Evolutionary conservation across 2,797 vertebrate genomes (phyloP).

Genomic region (Poecilia velifera): DNA sequence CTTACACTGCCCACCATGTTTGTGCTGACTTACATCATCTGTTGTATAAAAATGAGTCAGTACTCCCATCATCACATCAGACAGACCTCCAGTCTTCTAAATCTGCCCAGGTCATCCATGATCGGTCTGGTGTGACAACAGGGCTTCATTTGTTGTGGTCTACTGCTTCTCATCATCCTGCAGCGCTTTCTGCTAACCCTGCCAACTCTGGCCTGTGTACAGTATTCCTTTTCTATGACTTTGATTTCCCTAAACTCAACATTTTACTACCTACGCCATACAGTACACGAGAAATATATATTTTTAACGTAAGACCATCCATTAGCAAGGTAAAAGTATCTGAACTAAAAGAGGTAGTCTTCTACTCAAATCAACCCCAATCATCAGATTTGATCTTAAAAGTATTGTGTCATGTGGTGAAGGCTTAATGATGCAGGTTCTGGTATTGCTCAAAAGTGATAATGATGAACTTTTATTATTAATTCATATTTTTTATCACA

Average conservation of each 20-base stretch:
- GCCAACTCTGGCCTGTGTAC: not conserved
- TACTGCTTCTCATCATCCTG: not conserved
- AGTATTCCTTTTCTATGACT: not conserved
- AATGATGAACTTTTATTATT: not conserved
- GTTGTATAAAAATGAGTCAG: not conserved
- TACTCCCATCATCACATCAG: not conserved
- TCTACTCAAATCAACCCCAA: not conserved
- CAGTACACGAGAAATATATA: not conserved
- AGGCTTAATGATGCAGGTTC: not conserved
- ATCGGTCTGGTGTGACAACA: slow-evolving; percentile 4
- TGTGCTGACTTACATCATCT: not conserved
- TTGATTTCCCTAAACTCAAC: not conserved
- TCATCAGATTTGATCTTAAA: not conserved
- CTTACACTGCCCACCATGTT: not conserved
- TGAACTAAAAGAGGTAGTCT: not conserved
- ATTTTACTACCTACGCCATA: not conserved
- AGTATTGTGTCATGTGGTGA: not conserved
- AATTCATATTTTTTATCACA: not conserved
- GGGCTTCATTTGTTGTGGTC: slow-evolving; percentile 7
- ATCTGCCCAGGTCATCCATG: not conserved
- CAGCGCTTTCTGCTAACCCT: not conserved
- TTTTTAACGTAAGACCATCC: not conserved
- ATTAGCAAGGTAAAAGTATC: not conserved
- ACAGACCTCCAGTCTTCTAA: slow-evolving; percentile 4
- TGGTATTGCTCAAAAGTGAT: not conserved